Percentiles rank a stretch among this genome's conserved stretches.
These are phyloP conservation scores for Drosophila borealis DNA, from an alignment of 2,888 invertebrate genomes.

Conservation along the genomic window DNA sequence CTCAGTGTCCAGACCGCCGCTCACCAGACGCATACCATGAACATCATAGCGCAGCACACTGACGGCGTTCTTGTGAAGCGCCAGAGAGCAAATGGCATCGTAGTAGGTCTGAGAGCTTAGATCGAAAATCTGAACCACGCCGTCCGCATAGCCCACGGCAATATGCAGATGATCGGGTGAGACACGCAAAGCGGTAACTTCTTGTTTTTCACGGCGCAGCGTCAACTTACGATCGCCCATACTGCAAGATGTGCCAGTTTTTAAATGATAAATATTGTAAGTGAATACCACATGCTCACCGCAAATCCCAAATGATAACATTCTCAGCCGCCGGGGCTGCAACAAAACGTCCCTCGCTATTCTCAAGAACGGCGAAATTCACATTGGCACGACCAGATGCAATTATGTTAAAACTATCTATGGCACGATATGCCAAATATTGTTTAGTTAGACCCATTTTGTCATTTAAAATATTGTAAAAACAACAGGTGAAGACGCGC, in stretches of 20 bases:
- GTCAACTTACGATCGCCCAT: conserved; percentile 89
- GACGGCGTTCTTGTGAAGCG: conserved; percentile 94
- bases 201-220: conserved; percentile 91
- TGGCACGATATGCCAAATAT: conserved; percentile 94
- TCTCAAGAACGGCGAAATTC: conserved; percentile 91
- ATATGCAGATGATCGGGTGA: conserved; percentile 92
- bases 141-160: conserved; percentile 97
- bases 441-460: conserved; percentile 96
- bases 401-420: conserved; percentile 95
- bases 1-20: conserved; percentile 95
- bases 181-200: conserved; percentile 91
- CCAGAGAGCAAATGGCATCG: conserved; percentile 87
- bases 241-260: conserved; percentile 44
- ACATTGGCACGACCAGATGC: conserved; percentile 92
- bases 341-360: conserved; percentile 92
- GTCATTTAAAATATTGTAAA: conserved; percentile 43
- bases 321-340: conserved; percentile 97
- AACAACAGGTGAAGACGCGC: conserved; percentile 23
- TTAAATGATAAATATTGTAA: not conserved
- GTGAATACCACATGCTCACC: conserved; percentile 86
- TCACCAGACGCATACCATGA: conserved; percentile 93
- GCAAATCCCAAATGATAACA: conserved; percentile 97
- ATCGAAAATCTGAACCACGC: conserved; percentile 93
- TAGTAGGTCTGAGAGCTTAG: conserved; percentile 87
- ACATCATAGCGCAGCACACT: conserved; percentile 93